Conservation (phyloP, 2,113 vertebrate species). For the Festucalex cinctus region DNA sequence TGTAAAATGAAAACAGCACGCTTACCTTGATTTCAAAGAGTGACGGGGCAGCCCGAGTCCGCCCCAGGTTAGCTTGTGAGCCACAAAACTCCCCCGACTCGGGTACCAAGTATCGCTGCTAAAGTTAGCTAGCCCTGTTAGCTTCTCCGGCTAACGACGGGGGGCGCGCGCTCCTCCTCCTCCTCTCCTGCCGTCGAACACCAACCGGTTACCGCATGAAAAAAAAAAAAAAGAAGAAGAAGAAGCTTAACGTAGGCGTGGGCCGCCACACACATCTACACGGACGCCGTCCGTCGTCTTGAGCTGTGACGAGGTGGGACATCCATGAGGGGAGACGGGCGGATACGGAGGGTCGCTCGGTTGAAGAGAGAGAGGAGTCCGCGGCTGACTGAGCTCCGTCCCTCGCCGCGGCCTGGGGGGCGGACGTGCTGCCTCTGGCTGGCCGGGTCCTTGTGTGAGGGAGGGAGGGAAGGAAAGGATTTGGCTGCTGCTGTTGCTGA, state of each 20-base stretch:
- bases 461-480: constrained; percentile 15
- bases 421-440: constrained; percentile 44
- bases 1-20: neutral
- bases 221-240: neutral
- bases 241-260: constrained; percentile 7
- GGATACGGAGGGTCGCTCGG: neutral
- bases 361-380: neutral
- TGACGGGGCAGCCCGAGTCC: constrained; percentile 24
- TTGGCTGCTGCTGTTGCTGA: constrained; percentile 14
- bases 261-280: neutral
- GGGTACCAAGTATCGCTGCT: constrained; percentile 50
- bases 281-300: constrained; percentile 9
- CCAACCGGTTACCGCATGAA: constrained; percentile 25
- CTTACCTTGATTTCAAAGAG: constrained; percentile 44
- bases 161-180: constrained; percentile 20
- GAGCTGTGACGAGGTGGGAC: constrained; percentile 8
- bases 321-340: constrained; percentile 31
- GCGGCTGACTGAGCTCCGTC: constrained; percentile 6
- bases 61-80: constrained; percentile 31
- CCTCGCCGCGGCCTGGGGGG: neutral
- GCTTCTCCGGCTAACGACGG: constrained; percentile 58
- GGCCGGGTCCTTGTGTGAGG: constrained; percentile 15
- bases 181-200: constrained; percentile 39
- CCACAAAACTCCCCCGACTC: constrained; percentile 36
- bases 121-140: constrained; percentile 63